phyloP scores from a whole-genome alignment of 2,888 invertebrate species.

The Parochlus steinenii region DNA sequence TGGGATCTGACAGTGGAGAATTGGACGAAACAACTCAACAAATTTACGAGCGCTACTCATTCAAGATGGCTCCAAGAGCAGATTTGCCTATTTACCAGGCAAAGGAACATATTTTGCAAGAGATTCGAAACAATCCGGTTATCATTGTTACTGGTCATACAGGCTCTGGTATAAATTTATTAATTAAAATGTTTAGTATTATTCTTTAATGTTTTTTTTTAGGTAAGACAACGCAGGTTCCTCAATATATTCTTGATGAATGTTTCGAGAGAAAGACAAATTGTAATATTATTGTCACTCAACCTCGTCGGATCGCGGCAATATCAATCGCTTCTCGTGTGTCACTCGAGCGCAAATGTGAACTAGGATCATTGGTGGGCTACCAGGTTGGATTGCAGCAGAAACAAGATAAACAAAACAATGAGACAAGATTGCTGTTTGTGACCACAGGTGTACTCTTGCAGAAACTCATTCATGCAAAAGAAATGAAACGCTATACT shows the following conservation, averaged over 20 bases:
- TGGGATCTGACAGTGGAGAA: too few relatives aligned
- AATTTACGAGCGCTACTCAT: conserved; percentile 1
- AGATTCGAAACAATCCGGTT: conserved; percentile 42
- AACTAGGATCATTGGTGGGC: conserved; percentile 66
- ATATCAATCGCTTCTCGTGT: conserved; percentile 77
- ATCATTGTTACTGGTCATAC: conserved; percentile 82
- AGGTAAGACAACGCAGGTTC: conserved; percentile 33
- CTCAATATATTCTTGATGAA: conserved; percentile 79
- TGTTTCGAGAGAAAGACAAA: conserved; percentile 40
- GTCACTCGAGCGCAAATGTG: conserved; percentile 70
- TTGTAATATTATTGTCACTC: conserved; percentile 84
- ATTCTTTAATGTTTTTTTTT: background rate
- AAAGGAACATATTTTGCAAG: conserved; percentile 42
- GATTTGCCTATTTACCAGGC: conserved; percentile 23
- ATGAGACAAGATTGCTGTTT: conserved; percentile 56
- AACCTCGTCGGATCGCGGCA: conserved; percentile 86
- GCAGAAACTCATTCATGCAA: conserved; percentile 50
- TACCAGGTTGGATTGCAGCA: conserved; percentile 41
- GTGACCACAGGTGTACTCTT: conserved; percentile 85
- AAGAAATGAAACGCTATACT: conserved; percentile 59
- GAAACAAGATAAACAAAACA: background rate
- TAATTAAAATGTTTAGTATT: background rate
- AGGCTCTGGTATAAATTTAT: conserved; percentile 85
- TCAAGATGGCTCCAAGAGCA: background rate
- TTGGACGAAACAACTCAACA: too few relatives aligned